Base-by-base conservation (phyloP, 1,140 invertebrate species). In the Drosophila takahashii region DNA sequence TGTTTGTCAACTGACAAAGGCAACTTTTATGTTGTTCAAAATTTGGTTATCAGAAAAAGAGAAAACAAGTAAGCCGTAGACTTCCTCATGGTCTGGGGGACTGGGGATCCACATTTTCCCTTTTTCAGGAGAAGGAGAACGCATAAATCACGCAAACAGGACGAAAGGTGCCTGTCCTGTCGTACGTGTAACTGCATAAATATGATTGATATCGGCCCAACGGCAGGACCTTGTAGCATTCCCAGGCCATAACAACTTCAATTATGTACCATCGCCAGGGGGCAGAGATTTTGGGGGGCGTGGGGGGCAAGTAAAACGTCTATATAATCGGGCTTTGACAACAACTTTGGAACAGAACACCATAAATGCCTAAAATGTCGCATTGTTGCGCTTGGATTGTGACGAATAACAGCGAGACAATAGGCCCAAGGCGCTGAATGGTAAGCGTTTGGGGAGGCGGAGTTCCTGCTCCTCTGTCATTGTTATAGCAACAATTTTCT, bases 1-100 rank as follows among this genome's bases (percentile, higher is more conserved):
- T 87, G 83, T 87, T 87, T 83, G 84, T 60, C 76, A 78, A 81
- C 83, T 81, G 83, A 86, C 83, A 87, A 86, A 87, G 72, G 79
- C 83, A 89, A 87, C 81, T 83, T 86, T 87, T 72, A 62, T 74
- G 62, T 71, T 74, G 51, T 65, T 71, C 77, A 79, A 85, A 86
- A 78, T 81, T 73, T 81, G 57, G 64, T 85, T 86, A 78, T 86
- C 67, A 70, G 42, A 72, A 67, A 61, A 54, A 41, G 8, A 44
- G 27, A 60, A 18, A 13, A 36, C 39, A 47, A 51, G 6, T 11
- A 51, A 29, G 58, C 47, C 65, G 67, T 47, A 72, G 66, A 59
- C 53, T 54, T 32, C 41, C 50, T 29, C 54, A 22, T 15, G 15
- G n/a, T n/a, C n/a, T n/a, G n/a, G n/a, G 37, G 13, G 4, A n/a